Conservation (phyloP, 2,113 vertebrate genomes). For the Tyrannus savana region DNA sequence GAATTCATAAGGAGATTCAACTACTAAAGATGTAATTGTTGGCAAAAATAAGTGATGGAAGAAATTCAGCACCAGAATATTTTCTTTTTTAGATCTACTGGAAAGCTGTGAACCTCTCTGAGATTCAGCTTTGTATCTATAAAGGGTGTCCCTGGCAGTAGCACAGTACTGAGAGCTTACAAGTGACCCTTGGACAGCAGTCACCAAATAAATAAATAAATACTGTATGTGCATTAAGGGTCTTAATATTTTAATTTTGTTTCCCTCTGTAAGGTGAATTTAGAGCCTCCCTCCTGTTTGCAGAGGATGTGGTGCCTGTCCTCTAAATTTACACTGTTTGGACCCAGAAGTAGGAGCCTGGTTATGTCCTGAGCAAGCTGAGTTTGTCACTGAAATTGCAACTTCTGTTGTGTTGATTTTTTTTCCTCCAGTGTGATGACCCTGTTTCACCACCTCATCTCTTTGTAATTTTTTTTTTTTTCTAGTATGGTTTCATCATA, state of each 20-base stretch:
- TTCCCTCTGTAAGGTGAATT: not conserved
- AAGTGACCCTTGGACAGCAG: not conserved
- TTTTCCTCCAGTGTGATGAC: not conserved
- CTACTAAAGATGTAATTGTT: not conserved
- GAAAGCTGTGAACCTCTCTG: not conserved
- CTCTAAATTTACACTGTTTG: not conserved
- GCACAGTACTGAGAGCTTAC: not conserved
- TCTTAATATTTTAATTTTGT: not conserved
- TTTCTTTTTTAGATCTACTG: not conserved
- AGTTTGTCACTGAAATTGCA: not conserved
- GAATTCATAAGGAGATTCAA: not conserved
- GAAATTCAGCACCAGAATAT: not conserved
- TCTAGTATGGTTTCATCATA: conserved; percentile 97
- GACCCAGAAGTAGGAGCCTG: not conserved
- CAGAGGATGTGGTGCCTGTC: not conserved
- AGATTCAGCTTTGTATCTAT: not conserved
- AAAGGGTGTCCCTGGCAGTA: not conserved
- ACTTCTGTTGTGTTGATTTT: not conserved
- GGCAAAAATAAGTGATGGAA: not conserved
- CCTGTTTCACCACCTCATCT: not conserved
- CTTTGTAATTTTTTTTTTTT: conserved; percentile 30
- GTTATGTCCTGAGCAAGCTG: not conserved
- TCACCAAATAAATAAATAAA: not conserved
- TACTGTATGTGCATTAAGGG: not conserved
- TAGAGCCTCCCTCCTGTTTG: not conserved